A percentile compares a stretch with the other conserved stretches of the same genome.
phyloP scores from a whole-genome alignment of 2,797 vertebrate genomes.

The Micromesistius poutassou region DNA sequence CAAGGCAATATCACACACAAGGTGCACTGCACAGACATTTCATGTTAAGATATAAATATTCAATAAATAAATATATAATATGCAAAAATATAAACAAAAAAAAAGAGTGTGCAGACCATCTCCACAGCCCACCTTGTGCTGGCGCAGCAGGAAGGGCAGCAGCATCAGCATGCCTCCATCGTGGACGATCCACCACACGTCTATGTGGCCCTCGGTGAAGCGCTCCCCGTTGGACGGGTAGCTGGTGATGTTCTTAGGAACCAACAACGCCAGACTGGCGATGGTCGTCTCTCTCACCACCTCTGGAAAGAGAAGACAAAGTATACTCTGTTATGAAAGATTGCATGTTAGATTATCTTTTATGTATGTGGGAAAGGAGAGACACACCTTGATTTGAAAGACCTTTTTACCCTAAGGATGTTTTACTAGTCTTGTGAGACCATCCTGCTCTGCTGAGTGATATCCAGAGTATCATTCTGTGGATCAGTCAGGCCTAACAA shows the following conservation, averaged over 20 bases:
- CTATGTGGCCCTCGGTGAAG: slow-evolving; percentile 94
- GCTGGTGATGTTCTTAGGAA: slow-evolving; percentile 91
- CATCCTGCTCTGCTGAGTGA: not conserved
- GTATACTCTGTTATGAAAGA: not conserved
- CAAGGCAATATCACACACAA: too few species aligned
- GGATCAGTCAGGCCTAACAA: too few species aligned
- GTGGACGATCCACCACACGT: slow-evolving; percentile 98
- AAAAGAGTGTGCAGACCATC: not conserved
- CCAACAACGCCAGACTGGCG: slow-evolving; percentile 88
- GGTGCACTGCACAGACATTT: too few species aligned
- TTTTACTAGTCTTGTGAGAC: not conserved
- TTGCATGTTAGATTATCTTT: not conserved
- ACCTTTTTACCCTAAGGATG: not conserved
- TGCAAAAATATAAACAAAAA: too few species aligned
- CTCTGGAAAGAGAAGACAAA: slow-evolving; percentile 62
- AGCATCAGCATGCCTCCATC: slow-evolving; percentile 98
- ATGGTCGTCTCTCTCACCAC: slow-evolving; percentile 93
- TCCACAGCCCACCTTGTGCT: slow-evolving; percentile 84
- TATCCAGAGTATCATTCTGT: not conserved
- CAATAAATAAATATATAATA: too few species aligned
- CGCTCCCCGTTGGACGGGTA: slow-evolving; percentile 94
- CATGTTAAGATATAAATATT: too few species aligned
- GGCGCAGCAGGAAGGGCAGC: slow-evolving; percentile 92
- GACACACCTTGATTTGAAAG: not conserved
- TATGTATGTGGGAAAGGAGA: not conserved